A percentile compares a stretch with the other conserved stretches of the same genome.
These are phyloP conservation scores for Aphodius sticticus DNA, from an alignment of 2,888 invertebrate genomes.

Conservation along the genomic window DNA sequence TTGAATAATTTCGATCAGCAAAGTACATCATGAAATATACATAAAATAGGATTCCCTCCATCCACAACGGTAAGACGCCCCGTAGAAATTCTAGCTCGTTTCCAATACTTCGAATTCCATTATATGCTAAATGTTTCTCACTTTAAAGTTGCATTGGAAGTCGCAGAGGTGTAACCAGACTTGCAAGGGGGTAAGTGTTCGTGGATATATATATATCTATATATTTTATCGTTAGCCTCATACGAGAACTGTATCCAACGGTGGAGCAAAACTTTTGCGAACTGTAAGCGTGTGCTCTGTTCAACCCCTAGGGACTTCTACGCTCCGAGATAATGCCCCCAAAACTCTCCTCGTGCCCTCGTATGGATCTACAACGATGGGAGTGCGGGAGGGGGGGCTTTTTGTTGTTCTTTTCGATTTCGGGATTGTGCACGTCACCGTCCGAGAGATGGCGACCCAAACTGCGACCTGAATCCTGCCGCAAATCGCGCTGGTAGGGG, in stretches of 20 bases:
- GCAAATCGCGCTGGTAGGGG: constrained; percentile 18
- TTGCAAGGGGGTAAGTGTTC: constrained; percentile 28
- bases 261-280: constrained; percentile 44
- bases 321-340: constrained; percentile 54
- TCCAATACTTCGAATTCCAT: constrained; percentile 33
- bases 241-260: constrained; percentile 49
- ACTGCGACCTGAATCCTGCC: constrained; percentile 51
- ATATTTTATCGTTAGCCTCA: constrained; percentile 48
- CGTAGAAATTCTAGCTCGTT: constrained; percentile 1
- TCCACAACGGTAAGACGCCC: not conserved
- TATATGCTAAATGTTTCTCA: constrained; percentile 38
- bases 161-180: constrained; percentile 21
- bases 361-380: constrained; percentile 25
- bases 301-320: constrained; percentile 48
- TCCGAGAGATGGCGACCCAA: constrained; percentile 39
- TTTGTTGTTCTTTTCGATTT: constrained; percentile 57
- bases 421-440: constrained; percentile 29
- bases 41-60: not conserved
- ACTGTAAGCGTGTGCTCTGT: constrained; percentile 17
- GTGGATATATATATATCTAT: constrained; percentile 44
- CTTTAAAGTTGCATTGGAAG: constrained; percentile 36
- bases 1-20: not conserved
- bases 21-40: not conserved
- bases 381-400: constrained; percentile 47
- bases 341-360: constrained; percentile 44